Evolutionary conservation across 2,888 invertebrate species (phyloP), one percentile per base, ranked within the genome.

Genomic region (Peribatodes rhomboidaria): DNA sequence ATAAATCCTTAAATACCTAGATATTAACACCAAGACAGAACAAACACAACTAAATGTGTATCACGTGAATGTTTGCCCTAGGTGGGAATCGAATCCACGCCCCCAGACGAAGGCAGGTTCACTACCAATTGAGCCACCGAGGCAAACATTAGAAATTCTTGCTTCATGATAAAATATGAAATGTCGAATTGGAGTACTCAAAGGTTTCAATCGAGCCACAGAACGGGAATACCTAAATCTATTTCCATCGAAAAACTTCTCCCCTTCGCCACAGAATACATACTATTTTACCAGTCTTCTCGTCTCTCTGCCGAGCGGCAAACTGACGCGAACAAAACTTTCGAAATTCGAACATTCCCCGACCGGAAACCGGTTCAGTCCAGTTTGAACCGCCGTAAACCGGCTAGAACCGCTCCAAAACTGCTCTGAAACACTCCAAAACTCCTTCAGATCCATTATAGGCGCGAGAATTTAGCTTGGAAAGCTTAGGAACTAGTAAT

Each of bases 261-360:
- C 9, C 66, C 58, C 54, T 10, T 57, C 49, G 55, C 27, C 27
- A 27, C 27, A 27, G 27, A 27, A 27, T 27, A 6, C 27, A 27
- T 27, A 4, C 3, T 27, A 27, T 2, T 27, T 6, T 27, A 6
- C 27, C 2, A 27, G 27, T 6, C 27, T 27, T 27, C 6, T 4
- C 64, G 54, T 65, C 22, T 68, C 61, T 60, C 49, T 61, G 18
- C 37, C 61, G 22, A 42, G 39, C 55, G 52, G 67, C 60, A 46
- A 65, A 71, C 62, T 68, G 71, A 37, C 63, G 67, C 60, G 64
- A 68, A 52, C 37, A 44, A 66, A 70, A 71, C 70, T 70, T 69
- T 66, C 44, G 37, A 46, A 56, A 69, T 69, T 66, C 44, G 37
- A 46, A 56, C 62, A 56, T 60, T 59, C 54, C 35, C 62, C 61